These are phyloP conservation scores for Deladenus siricidicola DNA, from an alignment of 2,888 invertebrate genomes.

Conservation along the genomic window DNA sequence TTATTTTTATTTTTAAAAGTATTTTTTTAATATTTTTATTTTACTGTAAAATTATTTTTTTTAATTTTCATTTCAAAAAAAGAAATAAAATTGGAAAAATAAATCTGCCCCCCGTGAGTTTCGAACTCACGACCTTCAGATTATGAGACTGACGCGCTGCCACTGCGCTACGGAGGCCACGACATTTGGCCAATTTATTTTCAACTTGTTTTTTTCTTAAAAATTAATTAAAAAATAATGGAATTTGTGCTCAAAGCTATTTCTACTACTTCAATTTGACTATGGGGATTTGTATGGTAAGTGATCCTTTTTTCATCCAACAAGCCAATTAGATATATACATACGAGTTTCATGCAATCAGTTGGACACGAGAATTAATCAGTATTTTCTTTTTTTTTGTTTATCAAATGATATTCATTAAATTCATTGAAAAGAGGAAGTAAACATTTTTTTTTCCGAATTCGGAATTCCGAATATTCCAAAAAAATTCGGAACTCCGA, in stretches of 20 bases:
- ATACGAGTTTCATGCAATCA: too few species aligned
- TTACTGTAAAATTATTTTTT: background rate
- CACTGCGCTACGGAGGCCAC: background rate
- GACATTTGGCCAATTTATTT: background rate
- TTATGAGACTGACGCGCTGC: constrained; percentile 8
- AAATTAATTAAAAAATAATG: background rate
- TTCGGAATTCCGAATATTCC: too few species aligned
- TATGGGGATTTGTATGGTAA: background rate
- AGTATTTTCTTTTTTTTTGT: too few species aligned
- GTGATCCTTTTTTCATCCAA: too few species aligned
- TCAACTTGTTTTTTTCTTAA: background rate
- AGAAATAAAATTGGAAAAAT: background rate
- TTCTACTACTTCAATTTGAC: background rate
- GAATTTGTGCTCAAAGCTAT: background rate
- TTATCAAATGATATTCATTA: too few species aligned
- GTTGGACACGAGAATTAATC: too few species aligned
- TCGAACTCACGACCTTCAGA: constrained; percentile 3
- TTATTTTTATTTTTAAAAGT: background rate
- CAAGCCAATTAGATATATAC: too few species aligned
- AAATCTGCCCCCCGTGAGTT: background rate
- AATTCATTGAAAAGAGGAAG: too few species aligned
- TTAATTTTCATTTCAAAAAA: too few species aligned
- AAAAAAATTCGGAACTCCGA: too few species aligned
- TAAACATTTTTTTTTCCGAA: too few species aligned
- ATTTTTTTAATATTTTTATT: background rate